Percentiles rank a stretch among this genome's conserved stretches.
phyloP scores from a whole-genome alignment of 2,113 vertebrate genomes.

The Apteryx owenii region DNA sequence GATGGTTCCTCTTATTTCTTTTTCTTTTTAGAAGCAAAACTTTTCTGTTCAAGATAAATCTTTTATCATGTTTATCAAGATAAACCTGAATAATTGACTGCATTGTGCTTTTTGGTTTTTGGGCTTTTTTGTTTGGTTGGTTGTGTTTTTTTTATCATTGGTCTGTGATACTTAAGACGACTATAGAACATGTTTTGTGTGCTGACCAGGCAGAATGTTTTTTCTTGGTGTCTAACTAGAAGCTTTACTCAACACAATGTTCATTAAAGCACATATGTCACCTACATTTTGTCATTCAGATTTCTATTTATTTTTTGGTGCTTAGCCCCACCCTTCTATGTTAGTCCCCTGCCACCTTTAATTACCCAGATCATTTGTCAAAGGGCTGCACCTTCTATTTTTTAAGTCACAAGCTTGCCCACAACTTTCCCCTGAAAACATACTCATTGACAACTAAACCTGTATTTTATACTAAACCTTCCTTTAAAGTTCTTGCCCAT shows the following conservation, averaged over 20 bases:
- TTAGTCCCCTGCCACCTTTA: not conserved
- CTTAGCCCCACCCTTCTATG: not conserved
- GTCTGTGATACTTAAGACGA: not conserved
- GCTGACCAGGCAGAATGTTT: not conserved
- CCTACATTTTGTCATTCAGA: not conserved
- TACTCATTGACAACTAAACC: not conserved
- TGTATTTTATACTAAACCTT: not conserved
- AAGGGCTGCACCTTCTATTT: not conserved
- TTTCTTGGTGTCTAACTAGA: not conserved
- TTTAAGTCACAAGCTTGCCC: not conserved
- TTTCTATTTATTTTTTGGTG: constrained; percentile 27
- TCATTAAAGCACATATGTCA: not conserved
- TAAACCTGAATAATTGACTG: not conserved
- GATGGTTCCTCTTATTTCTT: not conserved
- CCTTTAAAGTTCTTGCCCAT: not conserved
- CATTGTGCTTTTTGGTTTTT: not conserved
- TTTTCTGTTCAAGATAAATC: not conserved
- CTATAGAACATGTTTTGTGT: not conserved
- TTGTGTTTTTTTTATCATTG: not conserved
- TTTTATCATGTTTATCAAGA: not conserved
- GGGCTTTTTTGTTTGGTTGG: not conserved
- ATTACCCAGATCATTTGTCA: constrained; percentile 33
- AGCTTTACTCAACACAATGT: not conserved
- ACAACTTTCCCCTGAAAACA: not conserved
- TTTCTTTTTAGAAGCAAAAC: not conserved